These are phyloP conservation scores for Hormaphis cornu DNA, from an alignment of 1,140 invertebrate species.

Conservation along the genomic window DNA sequence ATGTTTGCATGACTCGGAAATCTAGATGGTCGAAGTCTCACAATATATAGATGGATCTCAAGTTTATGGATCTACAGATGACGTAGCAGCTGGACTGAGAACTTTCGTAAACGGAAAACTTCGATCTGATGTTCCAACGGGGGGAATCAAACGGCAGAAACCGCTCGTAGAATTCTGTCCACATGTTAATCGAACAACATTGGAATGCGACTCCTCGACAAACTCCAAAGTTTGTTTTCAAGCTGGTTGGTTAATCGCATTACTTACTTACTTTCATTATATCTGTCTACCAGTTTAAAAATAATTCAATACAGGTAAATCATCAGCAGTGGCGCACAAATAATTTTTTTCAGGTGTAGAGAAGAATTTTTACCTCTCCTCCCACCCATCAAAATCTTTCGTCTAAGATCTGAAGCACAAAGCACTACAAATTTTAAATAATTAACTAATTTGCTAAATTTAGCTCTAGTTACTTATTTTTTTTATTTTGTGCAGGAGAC, in stretches of 20 bases:
- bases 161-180: neutral
- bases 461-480: neutral
- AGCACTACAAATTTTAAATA: neutral
- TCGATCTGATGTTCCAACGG: neutral
- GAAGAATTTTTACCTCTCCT: too few relatives aligned
- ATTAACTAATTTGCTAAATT: neutral
- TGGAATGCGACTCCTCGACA: neutral
- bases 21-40: constrained; percentile 63
- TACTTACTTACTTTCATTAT: too few relatives aligned
- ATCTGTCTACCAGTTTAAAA: too few relatives aligned
- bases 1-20: neutral
- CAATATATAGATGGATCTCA: constrained; percentile 64
- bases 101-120: constrained; percentile 45
- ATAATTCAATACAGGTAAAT: too few relatives aligned
- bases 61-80: constrained; percentile 55
- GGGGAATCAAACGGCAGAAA: neutral
- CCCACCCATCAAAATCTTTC: too few relatives aligned
- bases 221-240: constrained; percentile 5
- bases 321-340: too few relatives aligned
- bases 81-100: constrained; percentile 48
- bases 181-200: neutral
- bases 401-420: too few relatives aligned
- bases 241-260: neutral
- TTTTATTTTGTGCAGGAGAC: constrained; percentile 50
- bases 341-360: too few relatives aligned